Evolutionary conservation across 2,797 vertebrate species (phyloP).

Genomic region (Peromyscus aztecus): DNA sequence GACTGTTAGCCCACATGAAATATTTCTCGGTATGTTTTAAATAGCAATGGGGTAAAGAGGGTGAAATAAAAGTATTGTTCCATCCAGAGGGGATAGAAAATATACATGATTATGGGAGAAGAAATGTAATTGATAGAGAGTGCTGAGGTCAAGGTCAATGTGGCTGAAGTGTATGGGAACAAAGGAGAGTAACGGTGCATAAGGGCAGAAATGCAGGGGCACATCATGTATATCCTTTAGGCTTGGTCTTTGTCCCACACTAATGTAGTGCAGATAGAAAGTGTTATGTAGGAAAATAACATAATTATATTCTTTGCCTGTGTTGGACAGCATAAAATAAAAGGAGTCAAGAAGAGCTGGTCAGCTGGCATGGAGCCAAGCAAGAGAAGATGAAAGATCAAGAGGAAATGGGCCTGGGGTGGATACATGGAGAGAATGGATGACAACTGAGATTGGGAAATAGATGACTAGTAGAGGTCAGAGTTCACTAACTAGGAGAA

Average conservation of each 20-base stretch:
- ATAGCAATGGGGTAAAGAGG: not conserved
- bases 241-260: not conserved
- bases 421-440: not conserved
- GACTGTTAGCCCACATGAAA: not conserved
- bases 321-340: not conserved
- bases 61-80: not conserved
- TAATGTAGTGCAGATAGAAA: not conserved
- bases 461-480: not conserved
- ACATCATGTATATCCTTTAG: not conserved
- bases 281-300: not conserved
- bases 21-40: not conserved
- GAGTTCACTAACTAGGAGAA: not conserved
- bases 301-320: not conserved
- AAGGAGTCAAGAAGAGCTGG: not conserved
- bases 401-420: fast-evolving
- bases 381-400: not conserved
- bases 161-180: not conserved
- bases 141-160: not conserved
- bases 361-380: not conserved
- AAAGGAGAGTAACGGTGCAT: fast-evolving
- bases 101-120: not conserved
- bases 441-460: fast-evolving
- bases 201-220: not conserved
- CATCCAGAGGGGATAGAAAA: not conserved
- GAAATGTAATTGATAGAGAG: not conserved